phyloP scores from a whole-genome alignment of 2,888 invertebrate genomes.

The Drosophila dives region DNA sequence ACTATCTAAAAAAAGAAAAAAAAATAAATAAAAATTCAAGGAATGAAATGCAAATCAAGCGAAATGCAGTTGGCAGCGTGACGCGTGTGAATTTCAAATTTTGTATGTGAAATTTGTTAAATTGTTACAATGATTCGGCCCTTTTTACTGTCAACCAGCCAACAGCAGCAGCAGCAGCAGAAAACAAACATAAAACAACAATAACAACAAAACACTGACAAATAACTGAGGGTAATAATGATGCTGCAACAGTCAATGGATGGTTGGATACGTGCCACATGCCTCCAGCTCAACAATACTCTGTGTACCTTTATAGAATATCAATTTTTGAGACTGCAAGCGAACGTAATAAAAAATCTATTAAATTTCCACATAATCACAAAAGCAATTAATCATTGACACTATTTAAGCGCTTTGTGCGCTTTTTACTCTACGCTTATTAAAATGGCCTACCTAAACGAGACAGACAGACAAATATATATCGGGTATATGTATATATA shows the following conservation, averaged over 20 bases:
- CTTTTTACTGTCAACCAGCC: slow-evolving; percentile 50
- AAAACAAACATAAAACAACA: slow-evolving; percentile 17
- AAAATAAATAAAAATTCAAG: background rate
- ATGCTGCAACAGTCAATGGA: slow-evolving; percentile 67
- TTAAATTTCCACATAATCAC: slow-evolving; percentile 78
- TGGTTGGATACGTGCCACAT: slow-evolving; percentile 54
- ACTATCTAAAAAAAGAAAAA: background rate
- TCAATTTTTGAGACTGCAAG: slow-evolving; percentile 63
- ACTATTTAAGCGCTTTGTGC: slow-evolving; percentile 64
- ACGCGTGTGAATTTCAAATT: slow-evolving; percentile 75
- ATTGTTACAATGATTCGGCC: slow-evolving; percentile 71
- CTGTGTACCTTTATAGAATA: slow-evolving; percentile 74
- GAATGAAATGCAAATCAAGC: slow-evolving; percentile 26
- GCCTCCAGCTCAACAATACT: slow-evolving; percentile 26
- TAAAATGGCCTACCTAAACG: slow-evolving; percentile 30
- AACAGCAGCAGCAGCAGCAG: slow-evolving; percentile 24
- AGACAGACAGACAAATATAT: background rate
- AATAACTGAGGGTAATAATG: slow-evolving; percentile 74
- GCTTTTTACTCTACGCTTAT: slow-evolving; percentile 47
- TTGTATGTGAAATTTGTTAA: slow-evolving; percentile 50
- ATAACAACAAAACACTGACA: slow-evolving; percentile 58
- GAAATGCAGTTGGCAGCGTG: slow-evolving; percentile 64
- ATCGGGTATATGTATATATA: background rate
- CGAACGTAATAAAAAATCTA: slow-evolving; percentile 72
- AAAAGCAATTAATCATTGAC: slow-evolving; percentile 79